Evolutionary conservation across 2,113 vertebrate species (phyloP).

Genomic region (Elaphurus davidianus): DNA sequence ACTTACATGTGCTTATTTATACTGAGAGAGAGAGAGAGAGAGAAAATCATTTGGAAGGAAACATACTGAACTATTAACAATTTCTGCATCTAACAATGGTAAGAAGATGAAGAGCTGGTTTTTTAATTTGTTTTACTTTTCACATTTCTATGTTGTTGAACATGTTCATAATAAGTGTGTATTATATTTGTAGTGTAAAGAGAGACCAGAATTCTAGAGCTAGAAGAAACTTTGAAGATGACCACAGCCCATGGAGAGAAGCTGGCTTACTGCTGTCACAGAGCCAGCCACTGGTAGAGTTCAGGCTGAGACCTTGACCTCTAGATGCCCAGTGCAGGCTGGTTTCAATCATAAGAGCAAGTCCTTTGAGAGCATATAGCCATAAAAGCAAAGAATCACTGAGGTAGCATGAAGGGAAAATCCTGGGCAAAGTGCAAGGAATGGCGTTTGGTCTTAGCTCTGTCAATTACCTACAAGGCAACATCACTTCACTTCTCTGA

Average conservation of each 20-base stretch:
- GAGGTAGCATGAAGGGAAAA: neutral
- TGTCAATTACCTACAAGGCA: neutral
- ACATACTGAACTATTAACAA: neutral
- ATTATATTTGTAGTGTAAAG: neutral
- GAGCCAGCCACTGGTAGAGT: neutral
- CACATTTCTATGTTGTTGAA: neutral
- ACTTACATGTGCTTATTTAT: neutral
- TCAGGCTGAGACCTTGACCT: neutral
- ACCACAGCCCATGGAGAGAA: neutral
- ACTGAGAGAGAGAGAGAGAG: neutral
- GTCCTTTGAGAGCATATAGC: neutral
- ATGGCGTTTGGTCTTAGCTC: neutral
- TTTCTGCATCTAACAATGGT: neutral
- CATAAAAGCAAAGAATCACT: neutral
- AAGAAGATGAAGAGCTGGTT: neutral
- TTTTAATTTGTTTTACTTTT: neutral
- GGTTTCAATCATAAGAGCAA: neutral
- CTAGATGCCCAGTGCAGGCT: accelerated
- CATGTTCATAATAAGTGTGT: neutral
- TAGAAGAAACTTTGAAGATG: neutral
- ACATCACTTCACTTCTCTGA: neutral
- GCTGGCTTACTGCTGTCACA: neutral
- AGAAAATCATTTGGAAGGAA: neutral
- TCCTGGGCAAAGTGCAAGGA: neutral
- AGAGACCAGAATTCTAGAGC: neutral